Percentiles rank a stretch among this genome's conserved stretches.
Evolutionary conservation across 2,888 invertebrate species (phyloP).

Genomic region (Fissipunctia ypsillon): DNA sequence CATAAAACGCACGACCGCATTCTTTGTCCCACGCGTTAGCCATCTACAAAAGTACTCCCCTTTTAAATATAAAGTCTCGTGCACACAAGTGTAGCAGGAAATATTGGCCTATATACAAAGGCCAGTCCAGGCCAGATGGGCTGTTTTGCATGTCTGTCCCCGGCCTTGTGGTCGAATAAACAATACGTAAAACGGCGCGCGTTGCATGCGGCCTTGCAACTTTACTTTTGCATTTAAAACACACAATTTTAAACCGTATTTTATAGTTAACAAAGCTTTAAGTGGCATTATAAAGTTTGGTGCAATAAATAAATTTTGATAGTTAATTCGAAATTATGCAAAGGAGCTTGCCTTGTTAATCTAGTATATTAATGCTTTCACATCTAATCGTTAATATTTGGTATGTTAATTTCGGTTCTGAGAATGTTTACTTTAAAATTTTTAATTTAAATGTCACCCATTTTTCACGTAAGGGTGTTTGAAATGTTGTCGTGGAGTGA

Average conservation of each 20-base stretch:
- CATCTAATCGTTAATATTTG: conserved; percentile 63
- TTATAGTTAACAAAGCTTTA: conserved; percentile 16
- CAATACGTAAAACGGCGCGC: conserved; percentile 67
- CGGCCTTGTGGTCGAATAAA: conserved; percentile 69
- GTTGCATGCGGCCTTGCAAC: conserved; percentile 65
- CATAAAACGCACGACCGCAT: conserved; percentile 27
- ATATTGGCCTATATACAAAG: conserved; percentile 69
- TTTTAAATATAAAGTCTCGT: conserved; percentile 60
- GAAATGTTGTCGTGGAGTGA: conserved; percentile 19
- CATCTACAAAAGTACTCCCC: conserved; percentile 52
- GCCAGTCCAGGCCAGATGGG: conserved; percentile 67
- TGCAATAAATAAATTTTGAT: conserved; percentile 64
- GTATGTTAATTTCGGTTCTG: conserved; percentile 58
- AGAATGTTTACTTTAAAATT: conserved; percentile 31
- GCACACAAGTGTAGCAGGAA: conserved; percentile 58
- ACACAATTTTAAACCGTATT: conserved; percentile 57
- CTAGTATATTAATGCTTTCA: conserved; percentile 62
- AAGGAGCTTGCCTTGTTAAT: conserved; percentile 59
- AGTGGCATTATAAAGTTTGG: conserved; percentile 11
- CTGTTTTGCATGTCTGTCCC: conserved; percentile 68
- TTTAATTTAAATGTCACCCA: conserved; percentile 27
- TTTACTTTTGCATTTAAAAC: conserved; percentile 56
- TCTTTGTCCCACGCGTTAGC: conserved; percentile 48
- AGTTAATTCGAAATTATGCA: conserved; percentile 68
- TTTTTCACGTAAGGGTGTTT: conserved; percentile 37